These are phyloP conservation scores for Aspidiotus rigidus DNA, from an alignment of 2,888 invertebrate genomes.

Conservation along the genomic window DNA sequence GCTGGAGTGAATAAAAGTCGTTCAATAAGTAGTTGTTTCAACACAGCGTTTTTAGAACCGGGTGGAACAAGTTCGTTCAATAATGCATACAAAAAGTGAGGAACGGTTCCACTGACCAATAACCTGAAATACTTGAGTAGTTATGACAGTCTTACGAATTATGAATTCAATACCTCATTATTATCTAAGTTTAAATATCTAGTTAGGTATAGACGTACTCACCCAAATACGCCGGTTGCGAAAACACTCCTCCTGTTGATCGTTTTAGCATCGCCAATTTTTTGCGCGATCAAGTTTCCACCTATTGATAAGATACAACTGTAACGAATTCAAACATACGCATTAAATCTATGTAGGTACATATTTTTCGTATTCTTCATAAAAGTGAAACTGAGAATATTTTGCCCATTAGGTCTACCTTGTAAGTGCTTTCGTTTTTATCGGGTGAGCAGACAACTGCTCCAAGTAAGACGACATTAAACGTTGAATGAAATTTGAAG, in stretches of 20 bases:
- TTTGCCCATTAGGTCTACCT: conserved; percentile 49
- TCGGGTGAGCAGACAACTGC: conserved; percentile 63
- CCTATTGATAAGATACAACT: conserved; percentile 65
- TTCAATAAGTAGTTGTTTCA: conserved; percentile 60
- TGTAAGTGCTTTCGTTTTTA: conserved; percentile 68
- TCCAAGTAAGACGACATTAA: conserved; percentile 62
- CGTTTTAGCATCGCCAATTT: conserved; percentile 54
- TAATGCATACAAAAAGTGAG: conserved; percentile 64
- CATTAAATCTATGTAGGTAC: not conserved
- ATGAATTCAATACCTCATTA: not conserved
- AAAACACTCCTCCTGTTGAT: conserved; percentile 58
- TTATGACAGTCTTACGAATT: not conserved
- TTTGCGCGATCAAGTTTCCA: conserved; percentile 65
- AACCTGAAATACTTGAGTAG: conserved; percentile 47
- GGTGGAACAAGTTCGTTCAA: conserved; percentile 54
- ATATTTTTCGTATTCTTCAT: not conserved
- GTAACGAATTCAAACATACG: conserved; percentile 30
- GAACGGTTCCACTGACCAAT: conserved; percentile 68
- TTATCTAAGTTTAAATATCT: not conserved
- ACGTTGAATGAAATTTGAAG: conserved; percentile 50
- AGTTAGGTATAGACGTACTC: conserved; percentile 38
- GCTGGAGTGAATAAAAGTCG: conserved; percentile 61
- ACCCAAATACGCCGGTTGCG: conserved; percentile 71
- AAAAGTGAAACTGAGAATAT: not conserved
- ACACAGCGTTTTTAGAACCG: conserved; percentile 45